Percentiles rank a stretch among this genome's conserved stretches.
Conservation (phyloP, 2,797 vertebrate genomes). For the Pterois miles region DNA sequence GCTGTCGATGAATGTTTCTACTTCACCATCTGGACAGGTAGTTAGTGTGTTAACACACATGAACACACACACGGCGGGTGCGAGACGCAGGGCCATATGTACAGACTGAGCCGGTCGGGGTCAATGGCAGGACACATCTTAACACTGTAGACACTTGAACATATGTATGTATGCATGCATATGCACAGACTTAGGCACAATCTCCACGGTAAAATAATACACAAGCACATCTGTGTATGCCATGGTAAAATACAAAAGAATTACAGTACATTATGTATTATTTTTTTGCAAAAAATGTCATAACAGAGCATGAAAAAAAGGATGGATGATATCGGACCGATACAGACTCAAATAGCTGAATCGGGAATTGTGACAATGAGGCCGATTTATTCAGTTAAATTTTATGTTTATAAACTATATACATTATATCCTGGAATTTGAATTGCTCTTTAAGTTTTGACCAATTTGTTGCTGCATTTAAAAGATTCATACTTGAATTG, state of each 20-base stretch:
- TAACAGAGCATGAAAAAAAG: neutral
- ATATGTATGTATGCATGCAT: constrained; percentile 11
- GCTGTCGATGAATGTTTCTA: constrained; percentile 48
- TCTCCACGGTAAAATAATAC: neutral
- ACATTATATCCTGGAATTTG: no score
- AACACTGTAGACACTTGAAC: constrained; percentile 48
- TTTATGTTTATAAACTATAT: no score
- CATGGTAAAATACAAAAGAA: neutral
- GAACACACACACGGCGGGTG: constrained; percentile 59
- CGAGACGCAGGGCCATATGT: constrained; percentile 67
- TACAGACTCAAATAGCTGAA: no score
- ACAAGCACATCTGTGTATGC: neutral
- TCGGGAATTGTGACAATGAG: no score
- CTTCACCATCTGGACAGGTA: constrained; percentile 76
- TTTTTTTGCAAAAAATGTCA: neutral
- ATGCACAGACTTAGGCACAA: neutral
- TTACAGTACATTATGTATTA: neutral
- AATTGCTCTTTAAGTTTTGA: no score
- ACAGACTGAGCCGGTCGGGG: constrained; percentile 55
- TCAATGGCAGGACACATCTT: constrained; percentile 59
- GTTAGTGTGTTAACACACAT: constrained; percentile 62
- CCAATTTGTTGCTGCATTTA: no score
- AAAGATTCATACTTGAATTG: no score
- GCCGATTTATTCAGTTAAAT: no score
- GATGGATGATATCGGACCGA: no score